A percentile compares a stretch with the other conserved stretches of the same genome.
Evolutionary conservation across 2,113 vertebrate species (phyloP).

Genomic region (Axis porcinus): DNA sequence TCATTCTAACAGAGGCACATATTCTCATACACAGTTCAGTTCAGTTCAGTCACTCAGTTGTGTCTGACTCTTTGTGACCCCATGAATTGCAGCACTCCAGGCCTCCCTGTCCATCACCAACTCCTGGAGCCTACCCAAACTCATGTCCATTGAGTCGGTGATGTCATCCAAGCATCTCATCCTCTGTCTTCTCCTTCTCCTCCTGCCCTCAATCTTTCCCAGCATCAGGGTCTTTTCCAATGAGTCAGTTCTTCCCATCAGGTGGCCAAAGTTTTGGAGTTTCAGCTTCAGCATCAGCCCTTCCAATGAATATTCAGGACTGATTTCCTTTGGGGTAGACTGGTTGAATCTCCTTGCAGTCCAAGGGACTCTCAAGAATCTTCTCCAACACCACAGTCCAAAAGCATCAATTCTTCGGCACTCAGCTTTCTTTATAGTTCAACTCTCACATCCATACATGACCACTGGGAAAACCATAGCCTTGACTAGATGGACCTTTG

Average conservation of each 20-base stretch:
- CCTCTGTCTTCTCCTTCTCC: background rate
- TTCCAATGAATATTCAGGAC: background rate
- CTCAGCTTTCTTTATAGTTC: background rate
- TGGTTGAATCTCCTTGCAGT: too few species aligned
- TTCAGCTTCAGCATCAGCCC: background rate
- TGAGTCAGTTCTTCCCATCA: background rate
- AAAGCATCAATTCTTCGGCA: background rate
- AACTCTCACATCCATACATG: background rate
- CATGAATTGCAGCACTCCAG: background rate
- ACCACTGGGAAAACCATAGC: background rate
- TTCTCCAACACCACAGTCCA: background rate
- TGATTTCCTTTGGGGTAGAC: background rate
- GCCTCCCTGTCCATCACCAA: background rate
- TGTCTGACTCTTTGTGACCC: background rate
- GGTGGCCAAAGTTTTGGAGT: background rate
- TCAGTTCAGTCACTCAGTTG: background rate
- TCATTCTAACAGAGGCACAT: background rate
- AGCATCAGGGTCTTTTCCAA: background rate
- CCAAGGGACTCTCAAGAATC: too few species aligned
- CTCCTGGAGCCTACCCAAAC: background rate
- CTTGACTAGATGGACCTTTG: background rate
- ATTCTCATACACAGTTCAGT: background rate
- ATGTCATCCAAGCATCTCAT: background rate
- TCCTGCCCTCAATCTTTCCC: background rate
- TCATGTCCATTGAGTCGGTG: background rate